These are phyloP conservation scores for Athetis lepigone DNA, from an alignment of 2,888 invertebrate species.

Conservation along the genomic window DNA sequence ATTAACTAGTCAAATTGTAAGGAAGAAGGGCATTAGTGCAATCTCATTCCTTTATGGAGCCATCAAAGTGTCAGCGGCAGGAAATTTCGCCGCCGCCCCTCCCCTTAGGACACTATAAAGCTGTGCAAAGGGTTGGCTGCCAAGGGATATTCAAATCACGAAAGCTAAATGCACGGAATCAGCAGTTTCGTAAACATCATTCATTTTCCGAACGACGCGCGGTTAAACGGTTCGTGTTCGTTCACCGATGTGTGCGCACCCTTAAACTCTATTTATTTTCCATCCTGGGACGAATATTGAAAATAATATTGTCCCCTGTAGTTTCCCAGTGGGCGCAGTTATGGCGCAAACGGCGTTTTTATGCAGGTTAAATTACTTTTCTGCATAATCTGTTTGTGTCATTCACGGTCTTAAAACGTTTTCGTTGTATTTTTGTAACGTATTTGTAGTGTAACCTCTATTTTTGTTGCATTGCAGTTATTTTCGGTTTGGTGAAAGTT, in stretches of 20 bases:
- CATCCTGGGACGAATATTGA: constrained; percentile 39
- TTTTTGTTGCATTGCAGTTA: neutral
- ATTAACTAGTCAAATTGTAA: constrained; percentile 3
- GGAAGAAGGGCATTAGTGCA: constrained; percentile 46
- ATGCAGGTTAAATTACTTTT: constrained; percentile 41
- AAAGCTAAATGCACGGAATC: constrained; percentile 1
- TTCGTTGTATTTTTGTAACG: constrained; percentile 10
- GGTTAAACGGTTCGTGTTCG: neutral
- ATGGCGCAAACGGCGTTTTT: constrained; percentile 35
- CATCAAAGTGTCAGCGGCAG: constrained; percentile 63
- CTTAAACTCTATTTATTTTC: constrained; percentile 31
- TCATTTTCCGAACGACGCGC: constrained; percentile 5
- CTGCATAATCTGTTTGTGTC: constrained; percentile 47
- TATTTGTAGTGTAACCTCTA: neutral
- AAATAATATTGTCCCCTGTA: constrained; percentile 39
- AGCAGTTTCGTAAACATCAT: neutral
- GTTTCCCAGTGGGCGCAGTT: constrained; percentile 16
- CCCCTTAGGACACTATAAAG: constrained; percentile 33
- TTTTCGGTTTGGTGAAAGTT: neutral
- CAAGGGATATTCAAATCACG: constrained; percentile 23
- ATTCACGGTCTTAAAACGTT: constrained; percentile 10
- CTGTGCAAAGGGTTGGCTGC: constrained; percentile 27
- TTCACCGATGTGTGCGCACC: neutral
- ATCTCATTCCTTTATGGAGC: constrained; percentile 59
- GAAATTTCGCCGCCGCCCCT: constrained; percentile 43